Evolutionary conservation across 1,140 invertebrate species (phyloP).

Genomic region (Drosophila nikananu): DNA sequence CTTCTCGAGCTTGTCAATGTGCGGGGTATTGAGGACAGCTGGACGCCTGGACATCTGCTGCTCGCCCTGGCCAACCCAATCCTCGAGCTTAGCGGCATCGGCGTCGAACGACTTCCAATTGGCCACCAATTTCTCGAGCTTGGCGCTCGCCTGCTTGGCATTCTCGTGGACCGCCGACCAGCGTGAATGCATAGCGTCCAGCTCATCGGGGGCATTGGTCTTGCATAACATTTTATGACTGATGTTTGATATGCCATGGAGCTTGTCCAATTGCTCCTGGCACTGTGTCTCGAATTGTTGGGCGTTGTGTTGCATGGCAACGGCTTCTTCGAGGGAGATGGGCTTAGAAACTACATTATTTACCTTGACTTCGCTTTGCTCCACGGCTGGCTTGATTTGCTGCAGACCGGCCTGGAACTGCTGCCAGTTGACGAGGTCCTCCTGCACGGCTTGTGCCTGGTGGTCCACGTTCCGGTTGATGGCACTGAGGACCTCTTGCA

Average conservation of each 20-base stretch:
- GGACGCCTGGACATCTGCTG: slow-evolving; percentile 87
- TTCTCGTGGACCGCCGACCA: slow-evolving; percentile 92
- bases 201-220: slow-evolving; percentile 91
- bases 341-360: slow-evolving; percentile 90
- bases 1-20: slow-evolving; percentile 90
- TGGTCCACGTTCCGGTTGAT: slow-evolving; percentile 90
- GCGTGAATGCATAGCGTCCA: slow-evolving; percentile 92
- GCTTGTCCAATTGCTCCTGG: slow-evolving; percentile 90
- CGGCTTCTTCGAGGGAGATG: slow-evolving; percentile 91
- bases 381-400: slow-evolving; percentile 94
- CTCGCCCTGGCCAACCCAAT: slow-evolving; percentile 90
- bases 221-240: slow-evolving; percentile 91
- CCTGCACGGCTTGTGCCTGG: slow-evolving; percentile 90
- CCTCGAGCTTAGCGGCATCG: slow-evolving; percentile 90
- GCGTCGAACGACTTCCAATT: slow-evolving; percentile 93
- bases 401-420: slow-evolving; percentile 92
- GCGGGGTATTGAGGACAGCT: slow-evolving; percentile 88
- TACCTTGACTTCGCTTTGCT: slow-evolving; percentile 92
- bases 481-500: slow-evolving; percentile 89
- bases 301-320: slow-evolving; percentile 90
- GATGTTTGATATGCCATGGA: slow-evolving; percentile 90
- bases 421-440: slow-evolving; percentile 94
- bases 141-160: slow-evolving; percentile 90
- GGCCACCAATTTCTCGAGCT: slow-evolving; percentile 91
- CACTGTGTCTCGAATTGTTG: slow-evolving; percentile 91